Evolutionary conservation across 2,113 vertebrate genomes (phyloP).

Genomic region (Motacilla alba): DNA sequence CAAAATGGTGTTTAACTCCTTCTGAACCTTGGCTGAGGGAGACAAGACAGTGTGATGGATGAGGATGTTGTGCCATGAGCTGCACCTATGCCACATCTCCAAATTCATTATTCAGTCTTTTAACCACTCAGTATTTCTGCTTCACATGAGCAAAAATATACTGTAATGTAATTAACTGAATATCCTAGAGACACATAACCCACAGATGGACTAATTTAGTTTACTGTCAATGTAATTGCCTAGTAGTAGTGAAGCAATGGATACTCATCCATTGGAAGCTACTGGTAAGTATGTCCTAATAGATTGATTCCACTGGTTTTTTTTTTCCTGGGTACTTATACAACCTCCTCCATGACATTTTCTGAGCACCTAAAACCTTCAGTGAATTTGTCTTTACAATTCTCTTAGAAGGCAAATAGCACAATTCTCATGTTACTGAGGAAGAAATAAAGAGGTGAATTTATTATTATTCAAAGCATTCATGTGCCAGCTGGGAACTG

Average conservation of each 20-base stretch:
- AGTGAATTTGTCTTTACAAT: background rate
- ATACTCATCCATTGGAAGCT: constrained; percentile 29
- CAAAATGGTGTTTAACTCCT: background rate
- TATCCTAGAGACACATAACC: constrained; percentile 35
- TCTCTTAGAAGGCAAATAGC: background rate
- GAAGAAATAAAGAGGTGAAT: background rate
- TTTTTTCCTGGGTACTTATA: background rate
- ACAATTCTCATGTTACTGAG: background rate
- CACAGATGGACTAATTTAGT: constrained; percentile 46
- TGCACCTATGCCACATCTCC: background rate
- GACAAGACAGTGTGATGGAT: background rate
- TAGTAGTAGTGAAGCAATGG: constrained; percentile 28
- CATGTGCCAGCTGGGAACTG: background rate
- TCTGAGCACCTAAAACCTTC: background rate
- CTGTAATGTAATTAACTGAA: constrained; percentile 26
- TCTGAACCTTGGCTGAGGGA: background rate
- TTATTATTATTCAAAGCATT: background rate
- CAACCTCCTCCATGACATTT: background rate
- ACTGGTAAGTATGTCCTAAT: constrained; percentile 5
- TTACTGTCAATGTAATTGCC: constrained; percentile 32
- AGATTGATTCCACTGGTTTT: background rate
- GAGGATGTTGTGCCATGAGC: background rate
- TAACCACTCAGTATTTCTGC: background rate
- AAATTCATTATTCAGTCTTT: background rate
- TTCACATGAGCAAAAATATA: constrained; percentile 27